Evolutionary conservation across 2,797 vertebrate genomes (phyloP).

Genomic region (Xenopus petersii): DNA sequence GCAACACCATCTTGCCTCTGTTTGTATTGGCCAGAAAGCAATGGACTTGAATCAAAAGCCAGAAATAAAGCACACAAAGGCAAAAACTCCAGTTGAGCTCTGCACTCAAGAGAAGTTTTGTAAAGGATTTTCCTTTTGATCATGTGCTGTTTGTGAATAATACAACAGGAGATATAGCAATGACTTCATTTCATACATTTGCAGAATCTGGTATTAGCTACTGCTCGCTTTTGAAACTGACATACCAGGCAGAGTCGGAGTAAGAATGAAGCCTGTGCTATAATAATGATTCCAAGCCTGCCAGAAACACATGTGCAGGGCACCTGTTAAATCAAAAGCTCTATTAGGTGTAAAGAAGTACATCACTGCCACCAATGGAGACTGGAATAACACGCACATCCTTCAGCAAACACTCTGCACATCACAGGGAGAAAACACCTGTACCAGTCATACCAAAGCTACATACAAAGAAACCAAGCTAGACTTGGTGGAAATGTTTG

Average conservation of each 20-base stretch:
- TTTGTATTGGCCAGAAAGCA: background rate
- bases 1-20: no score
- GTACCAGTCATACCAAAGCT: no score
- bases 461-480: no score
- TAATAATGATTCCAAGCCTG: background rate
- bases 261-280: background rate
- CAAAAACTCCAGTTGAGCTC: no score
- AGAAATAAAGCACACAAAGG: no score
- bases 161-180: background rate
- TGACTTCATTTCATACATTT: background rate
- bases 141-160: no score
- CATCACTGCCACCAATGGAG: background rate
- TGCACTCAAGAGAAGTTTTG: no score
- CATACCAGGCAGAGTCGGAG: background rate
- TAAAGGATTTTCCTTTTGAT: no score
- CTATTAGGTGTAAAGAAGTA: constrained; percentile 12
- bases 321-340: background rate
- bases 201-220: background rate
- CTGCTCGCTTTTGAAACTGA: background rate
- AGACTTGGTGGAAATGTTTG: no score
- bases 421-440: no score
- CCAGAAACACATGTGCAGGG: background rate
- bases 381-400: constrained; percentile 9
- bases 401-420: background rate
- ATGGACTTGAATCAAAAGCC: no score